A percentile compares a stretch with the other conserved stretches of the same genome.
Conservation (phyloP, 2,888 invertebrate species). For the Adelognathus sp. region DNA sequence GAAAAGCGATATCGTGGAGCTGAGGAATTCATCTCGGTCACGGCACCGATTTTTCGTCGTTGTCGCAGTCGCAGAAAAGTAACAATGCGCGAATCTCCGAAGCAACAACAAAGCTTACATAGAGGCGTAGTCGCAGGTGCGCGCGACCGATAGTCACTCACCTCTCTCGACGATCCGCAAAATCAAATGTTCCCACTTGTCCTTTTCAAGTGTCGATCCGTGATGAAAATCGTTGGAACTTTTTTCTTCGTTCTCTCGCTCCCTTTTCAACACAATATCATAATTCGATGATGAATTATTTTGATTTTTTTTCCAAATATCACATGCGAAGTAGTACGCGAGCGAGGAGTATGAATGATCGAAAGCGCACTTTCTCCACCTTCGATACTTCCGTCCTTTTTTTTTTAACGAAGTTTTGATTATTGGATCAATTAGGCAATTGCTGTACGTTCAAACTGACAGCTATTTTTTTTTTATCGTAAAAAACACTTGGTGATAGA, state of each 20-base stretch:
- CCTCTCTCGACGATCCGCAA: constrained; percentile 30
- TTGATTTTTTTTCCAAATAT: not conserved
- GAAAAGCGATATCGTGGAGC: constrained; percentile 29
- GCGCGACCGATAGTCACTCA: constrained; percentile 29
- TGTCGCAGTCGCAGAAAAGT: not conserved
- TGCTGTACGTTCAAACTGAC: not conserved
- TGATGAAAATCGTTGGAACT: not conserved
- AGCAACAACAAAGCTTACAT: not conserved
- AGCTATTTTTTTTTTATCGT: not conserved
- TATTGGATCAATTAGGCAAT: not conserved
- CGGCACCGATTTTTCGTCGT: not conserved
- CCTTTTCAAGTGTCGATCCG: not conserved
- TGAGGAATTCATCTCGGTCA: not conserved
- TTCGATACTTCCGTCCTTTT: not conserved
- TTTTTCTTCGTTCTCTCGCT: not conserved
- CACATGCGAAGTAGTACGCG: not conserved
- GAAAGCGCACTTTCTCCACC: not conserved
- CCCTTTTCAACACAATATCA: not conserved
- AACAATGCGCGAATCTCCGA: not conserved
- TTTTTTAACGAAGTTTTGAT: not conserved
- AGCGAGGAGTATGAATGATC: not conserved
- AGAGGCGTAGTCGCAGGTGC: constrained; percentile 23
- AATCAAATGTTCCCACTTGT: not conserved
- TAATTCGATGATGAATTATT: not conserved
- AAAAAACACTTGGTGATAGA: not conserved